Conservation (phyloP, 2,797 vertebrate genomes). For the Amblyraja radiata region DNA sequence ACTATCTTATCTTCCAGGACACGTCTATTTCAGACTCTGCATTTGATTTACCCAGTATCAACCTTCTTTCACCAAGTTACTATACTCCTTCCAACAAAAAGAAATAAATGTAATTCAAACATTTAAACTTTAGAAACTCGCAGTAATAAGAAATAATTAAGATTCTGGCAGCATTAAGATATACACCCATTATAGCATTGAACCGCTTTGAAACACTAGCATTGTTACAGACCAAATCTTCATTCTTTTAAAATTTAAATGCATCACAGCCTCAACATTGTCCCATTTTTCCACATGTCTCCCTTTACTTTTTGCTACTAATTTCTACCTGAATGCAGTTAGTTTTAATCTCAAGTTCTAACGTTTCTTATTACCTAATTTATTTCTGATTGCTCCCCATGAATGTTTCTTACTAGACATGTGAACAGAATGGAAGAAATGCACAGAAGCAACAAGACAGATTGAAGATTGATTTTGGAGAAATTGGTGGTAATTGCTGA, state of each 20-base stretch:
- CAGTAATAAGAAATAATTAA: neutral
- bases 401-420: neutral
- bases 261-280: neutral
- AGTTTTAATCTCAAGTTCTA: neutral
- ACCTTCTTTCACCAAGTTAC: neutral
- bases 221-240: neutral
- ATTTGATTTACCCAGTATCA: neutral
- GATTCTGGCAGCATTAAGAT: neutral
- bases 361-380: neutral
- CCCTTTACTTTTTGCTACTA: neutral
- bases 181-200: neutral
- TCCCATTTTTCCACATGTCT: slow-evolving; percentile 7
- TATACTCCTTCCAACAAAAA: neutral
- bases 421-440: neutral
- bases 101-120: neutral
- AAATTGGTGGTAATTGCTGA: neutral
- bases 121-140: neutral
- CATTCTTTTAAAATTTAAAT: neutral
- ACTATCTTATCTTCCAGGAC: neutral
- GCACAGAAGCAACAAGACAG: neutral
- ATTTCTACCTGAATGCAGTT: neutral
- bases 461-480: neutral
- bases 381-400: neutral
- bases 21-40: neutral
- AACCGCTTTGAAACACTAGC: no score